phyloP scores from a whole-genome alignment of 2,113 vertebrate genomes.

The Cynopterus brachyotis region DNA sequence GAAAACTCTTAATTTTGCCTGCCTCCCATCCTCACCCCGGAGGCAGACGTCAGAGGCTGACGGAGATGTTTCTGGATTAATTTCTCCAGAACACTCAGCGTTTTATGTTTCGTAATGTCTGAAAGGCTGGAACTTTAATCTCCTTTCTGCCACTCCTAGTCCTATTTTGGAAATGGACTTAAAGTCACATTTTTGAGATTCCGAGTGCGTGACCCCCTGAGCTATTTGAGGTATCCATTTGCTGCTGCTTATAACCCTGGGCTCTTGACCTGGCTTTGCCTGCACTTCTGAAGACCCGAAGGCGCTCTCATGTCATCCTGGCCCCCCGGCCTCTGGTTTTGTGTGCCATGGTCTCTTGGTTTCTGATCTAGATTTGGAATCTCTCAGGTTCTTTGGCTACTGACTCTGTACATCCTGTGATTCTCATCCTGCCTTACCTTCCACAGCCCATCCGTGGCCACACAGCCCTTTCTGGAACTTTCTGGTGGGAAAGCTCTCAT shows the following conservation, averaged over 20 bases:
- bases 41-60: background rate
- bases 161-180: constrained; percentile 64
- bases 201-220: background rate
- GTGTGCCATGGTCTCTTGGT: background rate
- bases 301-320: fast-evolving
- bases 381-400: background rate
- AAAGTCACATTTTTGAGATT: constrained; percentile 46
- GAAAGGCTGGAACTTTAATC: constrained; percentile 11
- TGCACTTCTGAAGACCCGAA: background rate
- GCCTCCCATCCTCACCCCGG: background rate
- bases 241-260: background rate
- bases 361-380: background rate
- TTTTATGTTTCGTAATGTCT: background rate
- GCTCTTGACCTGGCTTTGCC: background rate
- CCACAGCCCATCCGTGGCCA: background rate
- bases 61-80: background rate
- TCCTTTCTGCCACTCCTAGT: constrained; percentile 10
- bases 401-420: background rate
- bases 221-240: constrained; percentile 8
- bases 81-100: background rate
- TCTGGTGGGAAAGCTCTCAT: background rate
- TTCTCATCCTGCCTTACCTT: background rate
- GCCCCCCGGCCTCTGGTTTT: background rate
- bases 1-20: background rate
- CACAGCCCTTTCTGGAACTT: background rate